Conservation (phyloP, 92 coral and sea anemone genomes). For the Bergia puertoricense region DNA sequence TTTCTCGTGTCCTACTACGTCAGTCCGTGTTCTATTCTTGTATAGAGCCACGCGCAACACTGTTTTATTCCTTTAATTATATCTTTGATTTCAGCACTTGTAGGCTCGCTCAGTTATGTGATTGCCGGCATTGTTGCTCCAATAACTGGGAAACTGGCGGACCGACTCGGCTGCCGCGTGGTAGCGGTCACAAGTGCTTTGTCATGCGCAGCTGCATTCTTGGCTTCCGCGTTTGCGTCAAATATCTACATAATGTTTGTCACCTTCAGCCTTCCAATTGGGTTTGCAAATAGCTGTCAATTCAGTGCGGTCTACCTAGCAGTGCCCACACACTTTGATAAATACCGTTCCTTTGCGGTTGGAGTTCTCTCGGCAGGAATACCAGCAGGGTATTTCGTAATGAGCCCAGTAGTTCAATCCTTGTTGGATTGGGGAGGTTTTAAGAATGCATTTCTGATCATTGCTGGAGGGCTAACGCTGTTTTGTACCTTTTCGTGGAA, state of each 20-base stretch:
- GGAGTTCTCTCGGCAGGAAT: background rate
- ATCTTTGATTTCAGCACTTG: background rate
- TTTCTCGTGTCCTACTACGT: too few relatives aligned
- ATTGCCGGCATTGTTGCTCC: background rate
- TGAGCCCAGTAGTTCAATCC: conserved; percentile 7
- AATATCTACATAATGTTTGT: background rate
- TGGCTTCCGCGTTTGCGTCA: background rate
- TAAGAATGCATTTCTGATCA: background rate
- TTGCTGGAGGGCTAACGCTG: background rate
- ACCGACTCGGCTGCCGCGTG: conserved; percentile 8
- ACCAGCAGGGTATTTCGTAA: background rate
- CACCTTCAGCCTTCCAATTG: background rate
- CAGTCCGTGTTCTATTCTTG: too few relatives aligned
- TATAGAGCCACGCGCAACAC: too few relatives aligned
- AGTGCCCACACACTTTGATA: conserved; percentile 4
- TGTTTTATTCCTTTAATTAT: too few relatives aligned
- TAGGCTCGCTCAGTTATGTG: background rate
- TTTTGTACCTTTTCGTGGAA: background rate
- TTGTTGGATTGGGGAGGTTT: conserved; percentile 5
- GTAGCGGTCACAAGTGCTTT: background rate
- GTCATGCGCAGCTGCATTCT: background rate
- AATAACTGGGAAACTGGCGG: background rate
- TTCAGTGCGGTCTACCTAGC: background rate
- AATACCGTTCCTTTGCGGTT: background rate
- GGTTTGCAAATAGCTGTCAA: background rate